Conservation (phyloP, 1,140 invertebrate genomes). For the Sitodiplosis mosellana region DNA sequence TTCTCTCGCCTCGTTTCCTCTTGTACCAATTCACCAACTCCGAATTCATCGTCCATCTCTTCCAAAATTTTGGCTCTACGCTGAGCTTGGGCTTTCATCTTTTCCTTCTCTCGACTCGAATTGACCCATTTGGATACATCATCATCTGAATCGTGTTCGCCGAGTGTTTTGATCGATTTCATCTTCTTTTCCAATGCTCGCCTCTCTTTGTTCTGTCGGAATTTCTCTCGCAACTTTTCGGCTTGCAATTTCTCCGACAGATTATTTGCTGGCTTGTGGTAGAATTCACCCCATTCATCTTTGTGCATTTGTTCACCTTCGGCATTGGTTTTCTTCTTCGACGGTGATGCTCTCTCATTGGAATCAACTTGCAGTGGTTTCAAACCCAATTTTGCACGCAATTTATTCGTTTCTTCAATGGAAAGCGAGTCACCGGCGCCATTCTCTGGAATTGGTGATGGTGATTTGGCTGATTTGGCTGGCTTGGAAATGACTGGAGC, state of each 20-base stretch:
- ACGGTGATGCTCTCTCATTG: background rate
- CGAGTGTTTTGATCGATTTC: slow-evolving; percentile 43
- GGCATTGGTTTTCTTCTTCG: slow-evolving; percentile 11
- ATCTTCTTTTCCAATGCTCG: slow-evolving; percentile 56
- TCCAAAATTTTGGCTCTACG: slow-evolving; percentile 84
- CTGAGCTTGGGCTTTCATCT: slow-evolving; percentile 71
- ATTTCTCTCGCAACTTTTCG: slow-evolving; percentile 69
- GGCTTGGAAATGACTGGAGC: slow-evolving; percentile 11
- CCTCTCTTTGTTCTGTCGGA: slow-evolving; percentile 59
- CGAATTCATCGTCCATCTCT: slow-evolving; percentile 91
- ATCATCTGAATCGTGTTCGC: slow-evolving; percentile 56
- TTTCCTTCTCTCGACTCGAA: slow-evolving; percentile 53
- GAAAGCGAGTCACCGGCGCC: slow-evolving; percentile 44
- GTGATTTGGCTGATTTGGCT: slow-evolving; percentile 9
- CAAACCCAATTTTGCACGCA: slow-evolving; percentile 81
- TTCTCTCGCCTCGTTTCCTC: slow-evolving; percentile 49
- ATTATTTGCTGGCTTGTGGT: slow-evolving; percentile 82
- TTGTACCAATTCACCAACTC: slow-evolving; percentile 63
- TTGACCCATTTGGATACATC: slow-evolving; percentile 62
- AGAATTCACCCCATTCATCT: slow-evolving; percentile 74
- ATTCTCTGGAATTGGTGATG: slow-evolving; percentile 26
- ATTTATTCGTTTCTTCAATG: slow-evolving; percentile 79
- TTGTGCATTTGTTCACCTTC: slow-evolving; percentile 36
- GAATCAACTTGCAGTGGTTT: slow-evolving; percentile 68
- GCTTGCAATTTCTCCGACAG: slow-evolving; percentile 50